phyloP scores from a whole-genome alignment of 2,888 invertebrate genomes.

The Meta bourneti region DNA sequence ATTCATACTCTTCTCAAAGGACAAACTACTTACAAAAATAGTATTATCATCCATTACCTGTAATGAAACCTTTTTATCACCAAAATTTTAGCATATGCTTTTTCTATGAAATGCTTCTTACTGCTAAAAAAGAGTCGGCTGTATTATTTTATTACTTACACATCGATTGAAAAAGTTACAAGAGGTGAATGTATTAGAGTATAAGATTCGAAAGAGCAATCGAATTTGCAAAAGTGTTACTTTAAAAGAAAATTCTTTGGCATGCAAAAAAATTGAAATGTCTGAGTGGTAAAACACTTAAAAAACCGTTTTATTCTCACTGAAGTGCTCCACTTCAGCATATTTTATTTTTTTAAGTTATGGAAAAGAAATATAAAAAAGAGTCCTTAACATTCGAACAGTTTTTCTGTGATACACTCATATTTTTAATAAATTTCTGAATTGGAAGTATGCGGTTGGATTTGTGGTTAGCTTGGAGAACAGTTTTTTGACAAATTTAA shows the following conservation, averaged over 20 bases:
- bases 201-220: neutral
- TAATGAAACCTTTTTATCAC: no score
- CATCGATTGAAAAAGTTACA: neutral
- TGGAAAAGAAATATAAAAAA: neutral
- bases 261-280: neutral
- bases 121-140: neutral
- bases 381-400: neutral
- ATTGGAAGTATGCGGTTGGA: neutral
- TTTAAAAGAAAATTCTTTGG: neutral
- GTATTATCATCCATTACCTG: no score
- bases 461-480: no score
- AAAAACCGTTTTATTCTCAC: neutral
- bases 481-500: no score
- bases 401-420: neutral
- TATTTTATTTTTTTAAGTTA: neutral
- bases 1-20: no score
- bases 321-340: neutral
- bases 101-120: neutral
- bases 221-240: neutral
- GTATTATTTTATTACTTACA: neutral
- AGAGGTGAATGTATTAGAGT: neutral
- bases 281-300: conserved; percentile 1
- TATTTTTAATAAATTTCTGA: neutral
- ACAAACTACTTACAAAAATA: no score
- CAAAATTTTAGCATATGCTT: no score